Conservation (phyloP, 2,797 vertebrate genomes). For the Danio tinwini region DNA sequence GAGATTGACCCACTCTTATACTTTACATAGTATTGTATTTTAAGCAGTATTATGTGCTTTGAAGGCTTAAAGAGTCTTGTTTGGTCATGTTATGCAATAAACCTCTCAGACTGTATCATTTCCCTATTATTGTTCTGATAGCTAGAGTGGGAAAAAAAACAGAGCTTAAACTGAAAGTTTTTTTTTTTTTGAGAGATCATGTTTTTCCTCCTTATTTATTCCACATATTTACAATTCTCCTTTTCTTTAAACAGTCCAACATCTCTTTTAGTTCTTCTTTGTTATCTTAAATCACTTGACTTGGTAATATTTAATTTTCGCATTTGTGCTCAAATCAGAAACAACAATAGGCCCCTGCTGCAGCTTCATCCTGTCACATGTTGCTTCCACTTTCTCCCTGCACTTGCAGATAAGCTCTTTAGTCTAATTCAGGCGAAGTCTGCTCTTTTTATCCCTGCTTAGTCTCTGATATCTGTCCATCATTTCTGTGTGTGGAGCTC, state of each 20-base stretch:
- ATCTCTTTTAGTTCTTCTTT: neutral
- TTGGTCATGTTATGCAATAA: slow-evolving; percentile 5
- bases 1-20: neutral
- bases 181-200: neutral
- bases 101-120: neutral
- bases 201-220: neutral
- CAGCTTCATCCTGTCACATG: slow-evolving; percentile 50
- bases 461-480: slow-evolving; percentile 61
- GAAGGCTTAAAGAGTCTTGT: slow-evolving; percentile 1
- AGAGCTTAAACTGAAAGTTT: neutral
- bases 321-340: slow-evolving; percentile 17
- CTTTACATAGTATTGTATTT: neutral
- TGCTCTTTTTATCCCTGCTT: slow-evolving; percentile 69
- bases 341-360: slow-evolving; percentile 46
- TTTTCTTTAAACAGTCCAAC: neutral
- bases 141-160: neutral
- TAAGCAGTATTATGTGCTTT: neutral
- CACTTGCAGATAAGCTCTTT: slow-evolving; percentile 70
- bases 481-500: slow-evolving; percentile 35
- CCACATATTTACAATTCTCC: neutral
- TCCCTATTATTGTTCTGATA: slow-evolving; percentile 31
- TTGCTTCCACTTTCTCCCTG: slow-evolving; percentile 69
- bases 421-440: slow-evolving; percentile 70
- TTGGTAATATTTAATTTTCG: neutral
- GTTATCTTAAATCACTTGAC: neutral